Evolutionary conservation across 2,113 vertebrate species (phyloP), one percentile per base, ranked within the genome.

Genomic region (Phycodurus eques): DNA sequence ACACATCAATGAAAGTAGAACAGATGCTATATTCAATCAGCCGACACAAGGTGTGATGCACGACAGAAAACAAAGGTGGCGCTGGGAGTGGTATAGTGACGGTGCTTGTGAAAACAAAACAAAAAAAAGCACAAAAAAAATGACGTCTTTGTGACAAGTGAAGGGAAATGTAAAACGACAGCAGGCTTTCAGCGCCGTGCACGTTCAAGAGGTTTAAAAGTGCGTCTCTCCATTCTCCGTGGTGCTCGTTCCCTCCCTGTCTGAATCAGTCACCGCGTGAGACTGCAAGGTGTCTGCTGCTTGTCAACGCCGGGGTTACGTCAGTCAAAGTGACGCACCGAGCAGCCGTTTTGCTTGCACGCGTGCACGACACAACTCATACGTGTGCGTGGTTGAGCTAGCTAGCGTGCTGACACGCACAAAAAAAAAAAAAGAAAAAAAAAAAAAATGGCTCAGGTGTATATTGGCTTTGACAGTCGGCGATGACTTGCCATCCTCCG

Each of bases 241-340:
- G 75, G 86, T 75, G 76, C 75, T 87, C 87, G 83, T 77, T 84
- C 86, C 79, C 74, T 76, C 85, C 81, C 81, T 72, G 85, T 88
- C 88, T 85, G 90, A 88, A 92, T 89, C 90, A 91, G 88, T 92
- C 89, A 92, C 86, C 83, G 89, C 88, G 80, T 89, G 86, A 82
- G 89, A 87, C 89, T 85, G 86, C 85, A 85, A 89, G 88, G 88
- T 90, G 90, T 91, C 90, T 92, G 90, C 85, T 86, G 89, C 89
- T 88, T 92, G 90, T 92, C 90, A 92, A 85, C 88, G 85, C 85
- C 84, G 74, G 83, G 90, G 90, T 91, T 90, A 88, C 88, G 88
- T 91, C 90, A 91, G 88, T 92, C 86, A 90, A 88, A 91, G 86
- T 88, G 87, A 91, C 87, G 88, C 86, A 80, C 71, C 66, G 82